Conservation (phyloP, 2,797 vertebrate species). For the Uromys caudimaculatus region DNA sequence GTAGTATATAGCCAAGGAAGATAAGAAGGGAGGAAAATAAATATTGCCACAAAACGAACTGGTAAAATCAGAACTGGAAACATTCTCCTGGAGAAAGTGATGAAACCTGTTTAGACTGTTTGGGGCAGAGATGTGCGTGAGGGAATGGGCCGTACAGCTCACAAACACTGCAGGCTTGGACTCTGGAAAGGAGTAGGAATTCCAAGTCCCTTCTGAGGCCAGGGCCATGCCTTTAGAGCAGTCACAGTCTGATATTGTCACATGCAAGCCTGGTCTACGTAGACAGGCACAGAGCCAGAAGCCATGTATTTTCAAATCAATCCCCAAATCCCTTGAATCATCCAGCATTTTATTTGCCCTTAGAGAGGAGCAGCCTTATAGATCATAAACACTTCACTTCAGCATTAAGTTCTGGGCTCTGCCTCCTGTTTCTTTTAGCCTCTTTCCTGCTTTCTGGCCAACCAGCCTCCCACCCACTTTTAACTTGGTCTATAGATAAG, state of each 20-base stretch:
- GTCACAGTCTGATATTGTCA: background rate
- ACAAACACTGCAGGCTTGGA: constrained; percentile 30
- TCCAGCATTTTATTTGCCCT: constrained; percentile 69
- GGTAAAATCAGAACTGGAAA: constrained; percentile 60
- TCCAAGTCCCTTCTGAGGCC: constrained; percentile 43
- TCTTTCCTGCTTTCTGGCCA: background rate
- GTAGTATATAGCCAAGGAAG: constrained; percentile 6
- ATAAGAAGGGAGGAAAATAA: constrained; percentile 28
- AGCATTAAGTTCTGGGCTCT: constrained; percentile 42
- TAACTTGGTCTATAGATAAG: background rate
- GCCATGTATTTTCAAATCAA: constrained; percentile 55
- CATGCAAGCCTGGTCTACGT: background rate
- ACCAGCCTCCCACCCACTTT: background rate
- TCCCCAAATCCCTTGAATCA: constrained; percentile 66
- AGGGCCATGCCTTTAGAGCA: constrained; percentile 30
- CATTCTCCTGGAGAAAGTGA: constrained; percentile 62
- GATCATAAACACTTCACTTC: constrained; percentile 58
- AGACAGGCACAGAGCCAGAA: constrained; percentile 31
- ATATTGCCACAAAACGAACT: constrained; percentile 48
- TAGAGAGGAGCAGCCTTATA: constrained; percentile 26
- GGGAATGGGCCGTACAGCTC: background rate
- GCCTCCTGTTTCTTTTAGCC: background rate
- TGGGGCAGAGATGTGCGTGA: constrained; percentile 45
- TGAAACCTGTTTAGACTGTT: constrained; percentile 58
- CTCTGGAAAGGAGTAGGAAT: constrained; percentile 47